Evolutionary conservation across 2,113 vertebrate species (phyloP).

Genomic region (Ranitomeya variabilis): DNA sequence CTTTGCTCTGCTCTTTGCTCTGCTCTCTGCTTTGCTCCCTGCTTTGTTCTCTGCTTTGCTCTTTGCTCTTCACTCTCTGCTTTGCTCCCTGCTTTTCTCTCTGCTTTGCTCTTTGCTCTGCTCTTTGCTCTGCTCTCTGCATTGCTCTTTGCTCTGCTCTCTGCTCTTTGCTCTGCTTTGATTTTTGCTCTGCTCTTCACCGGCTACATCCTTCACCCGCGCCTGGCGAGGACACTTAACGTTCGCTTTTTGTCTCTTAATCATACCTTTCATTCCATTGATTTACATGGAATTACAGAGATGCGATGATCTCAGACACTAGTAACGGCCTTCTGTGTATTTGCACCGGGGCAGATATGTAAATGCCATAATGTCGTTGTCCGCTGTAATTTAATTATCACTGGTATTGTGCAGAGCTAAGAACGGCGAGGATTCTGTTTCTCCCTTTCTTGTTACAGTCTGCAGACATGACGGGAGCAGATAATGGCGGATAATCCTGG

Average conservation of each 20-base stretch:
- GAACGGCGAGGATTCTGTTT: neutral
- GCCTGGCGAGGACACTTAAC: too few relatives aligned
- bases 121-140: too few relatives aligned
- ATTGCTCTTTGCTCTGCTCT: too few relatives aligned
- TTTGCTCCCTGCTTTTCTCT: too few relatives aligned
- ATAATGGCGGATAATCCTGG: neutral
- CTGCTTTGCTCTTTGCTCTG: too few relatives aligned
- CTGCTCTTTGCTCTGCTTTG: too few relatives aligned
- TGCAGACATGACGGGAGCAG: conserved; percentile 27
- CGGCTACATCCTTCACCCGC: too few relatives aligned
- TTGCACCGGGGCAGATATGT: conserved; percentile 28
- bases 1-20: too few relatives aligned
- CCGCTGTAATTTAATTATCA: conserved; percentile 23
- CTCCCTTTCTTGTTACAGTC: neutral
- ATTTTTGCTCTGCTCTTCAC: too few relatives aligned
- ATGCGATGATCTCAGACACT: conserved; percentile 17
- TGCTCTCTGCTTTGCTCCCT: too few relatives aligned
- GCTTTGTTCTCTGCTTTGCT: too few relatives aligned
- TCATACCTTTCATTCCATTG: conserved; percentile 47
- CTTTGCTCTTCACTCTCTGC: too few relatives aligned
- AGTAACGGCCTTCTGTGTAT: conserved; percentile 40
- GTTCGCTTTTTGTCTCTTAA: conserved; percentile 27
- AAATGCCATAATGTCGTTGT: conserved; percentile 29
- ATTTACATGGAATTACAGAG: conserved; percentile 39
- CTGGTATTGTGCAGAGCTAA: neutral